Conservation (phyloP, 2,888 invertebrate genomes). For the Trichopria drosophilae region DNA sequence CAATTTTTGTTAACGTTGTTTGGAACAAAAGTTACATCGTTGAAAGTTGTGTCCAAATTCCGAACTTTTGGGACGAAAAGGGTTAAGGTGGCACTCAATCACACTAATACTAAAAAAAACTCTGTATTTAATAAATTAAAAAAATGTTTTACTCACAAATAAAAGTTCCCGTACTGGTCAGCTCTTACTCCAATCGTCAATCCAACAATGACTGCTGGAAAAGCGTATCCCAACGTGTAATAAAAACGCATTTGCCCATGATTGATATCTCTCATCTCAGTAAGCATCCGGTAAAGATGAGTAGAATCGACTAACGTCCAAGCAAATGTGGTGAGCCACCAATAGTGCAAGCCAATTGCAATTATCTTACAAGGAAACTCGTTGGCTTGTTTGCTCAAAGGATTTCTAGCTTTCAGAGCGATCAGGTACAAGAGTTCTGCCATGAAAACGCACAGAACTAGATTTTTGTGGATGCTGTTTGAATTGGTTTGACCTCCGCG, state of each 20-base stretch:
- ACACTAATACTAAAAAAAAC: neutral
- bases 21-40: too few species aligned
- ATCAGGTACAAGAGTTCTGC: slow-evolving; percentile 84
- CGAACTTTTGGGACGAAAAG: too few species aligned
- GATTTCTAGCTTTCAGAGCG: slow-evolving; percentile 80
- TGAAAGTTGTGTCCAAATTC: too few species aligned
- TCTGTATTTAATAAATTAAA: neutral
- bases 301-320: slow-evolving; percentile 93
- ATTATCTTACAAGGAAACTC: slow-evolving; percentile 88
- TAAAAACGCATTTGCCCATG: slow-evolving; percentile 92
- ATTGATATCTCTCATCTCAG: slow-evolving; percentile 94
- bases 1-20: too few species aligned
- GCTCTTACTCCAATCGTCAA: slow-evolving; percentile 89
- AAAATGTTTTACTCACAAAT: slow-evolving; percentile 73
- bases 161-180: slow-evolving; percentile 91
- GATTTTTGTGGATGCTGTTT: slow-evolving; percentile 90
- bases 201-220: slow-evolving; percentile 88
- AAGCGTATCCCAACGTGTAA: slow-evolving; percentile 88
- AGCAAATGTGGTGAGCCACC: slow-evolving; percentile 86
- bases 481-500: slow-evolving; percentile 87
- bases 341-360: slow-evolving; percentile 90
- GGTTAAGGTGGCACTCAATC: too few species aligned
- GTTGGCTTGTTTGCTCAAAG: slow-evolving; percentile 79
- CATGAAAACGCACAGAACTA: slow-evolving; percentile 86
- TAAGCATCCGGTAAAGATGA: slow-evolving; percentile 90